Evolutionary conservation across 2,113 vertebrate genomes (phyloP).

Genomic region (Crypturellus undulatus): DNA sequence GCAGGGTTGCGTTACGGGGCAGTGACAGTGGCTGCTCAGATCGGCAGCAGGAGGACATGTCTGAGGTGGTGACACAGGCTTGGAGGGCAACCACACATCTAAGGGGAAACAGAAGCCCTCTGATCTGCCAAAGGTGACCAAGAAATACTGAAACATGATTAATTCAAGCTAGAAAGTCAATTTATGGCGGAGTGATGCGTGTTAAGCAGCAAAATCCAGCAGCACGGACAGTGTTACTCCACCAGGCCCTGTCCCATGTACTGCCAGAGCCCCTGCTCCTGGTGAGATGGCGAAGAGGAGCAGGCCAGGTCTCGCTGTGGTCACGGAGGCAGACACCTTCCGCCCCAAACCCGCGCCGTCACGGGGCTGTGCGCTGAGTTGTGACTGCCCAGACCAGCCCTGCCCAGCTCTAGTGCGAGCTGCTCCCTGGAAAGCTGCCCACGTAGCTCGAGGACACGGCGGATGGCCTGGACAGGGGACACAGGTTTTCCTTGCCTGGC

Average conservation of each 20-base stretch:
- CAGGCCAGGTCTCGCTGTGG: background rate
- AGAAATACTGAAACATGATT: background rate
- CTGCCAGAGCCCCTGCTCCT: background rate
- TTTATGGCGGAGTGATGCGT: fast-evolving
- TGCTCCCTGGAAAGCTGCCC: background rate
- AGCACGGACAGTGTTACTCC: fast-evolving
- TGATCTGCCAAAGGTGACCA: fast-evolving
- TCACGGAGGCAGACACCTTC: too few relatives aligned
- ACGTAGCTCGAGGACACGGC: background rate
- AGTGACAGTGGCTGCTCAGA: background rate
- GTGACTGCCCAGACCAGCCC: background rate
- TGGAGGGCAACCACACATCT: fast-evolving
- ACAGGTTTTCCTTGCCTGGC: background rate
- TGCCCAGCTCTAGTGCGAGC: background rate
- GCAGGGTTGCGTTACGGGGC: too few relatives aligned
- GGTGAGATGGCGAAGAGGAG: background rate
- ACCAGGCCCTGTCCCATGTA: background rate
- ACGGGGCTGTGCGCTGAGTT: too few relatives aligned
- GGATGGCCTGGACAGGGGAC: background rate
- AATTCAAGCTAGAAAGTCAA: background rate
- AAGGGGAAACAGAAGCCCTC: fast-evolving
- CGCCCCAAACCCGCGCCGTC: too few relatives aligned
- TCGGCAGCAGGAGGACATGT: background rate
- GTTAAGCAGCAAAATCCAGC: background rate
- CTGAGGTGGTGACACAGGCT: too few relatives aligned